These are phyloP conservation scores for Matsumurasca onukii DNA, from an alignment of 1,140 invertebrate genomes.

Conservation along the genomic window DNA sequence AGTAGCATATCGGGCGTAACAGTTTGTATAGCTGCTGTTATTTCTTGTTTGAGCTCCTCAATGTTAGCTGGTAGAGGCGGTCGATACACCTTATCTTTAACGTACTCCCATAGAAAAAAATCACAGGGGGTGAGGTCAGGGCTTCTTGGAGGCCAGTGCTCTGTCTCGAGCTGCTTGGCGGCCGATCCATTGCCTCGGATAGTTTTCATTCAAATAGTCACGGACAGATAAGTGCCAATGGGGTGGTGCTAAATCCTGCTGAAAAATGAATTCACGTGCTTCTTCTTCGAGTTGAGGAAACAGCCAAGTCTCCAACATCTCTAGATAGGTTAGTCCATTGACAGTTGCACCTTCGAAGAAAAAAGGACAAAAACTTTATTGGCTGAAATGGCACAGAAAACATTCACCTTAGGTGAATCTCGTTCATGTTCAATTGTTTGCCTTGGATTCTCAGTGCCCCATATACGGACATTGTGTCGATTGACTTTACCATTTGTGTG, in stretches of 20 bases:
- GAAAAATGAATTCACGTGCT: too few species aligned
- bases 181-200: too few species aligned
- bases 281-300: too few species aligned
- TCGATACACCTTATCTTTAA: conserved; percentile 13
- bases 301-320: conserved; percentile 30
- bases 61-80: too few species aligned
- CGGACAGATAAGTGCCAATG: too few species aligned
- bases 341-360: conserved; percentile 25
- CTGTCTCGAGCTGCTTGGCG: too few species aligned
- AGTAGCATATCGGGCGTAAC: too few species aligned
- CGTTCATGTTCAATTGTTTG: conserved; percentile 4
- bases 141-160: conserved; percentile 1
- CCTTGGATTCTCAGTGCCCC: conserved; percentile 12
- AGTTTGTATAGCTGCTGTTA: too few species aligned
- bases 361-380: conserved; percentile 23
- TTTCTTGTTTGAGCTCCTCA: too few species aligned
- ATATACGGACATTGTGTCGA: conserved; percentile 19
- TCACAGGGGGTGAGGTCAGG: too few species aligned
- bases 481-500: conserved; percentile 21
- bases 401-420: conserved; percentile 17
- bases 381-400: conserved; percentile 25
- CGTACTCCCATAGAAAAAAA: conserved; percentile 4
- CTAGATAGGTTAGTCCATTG: conserved; percentile 28
- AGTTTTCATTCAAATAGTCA: too few species aligned
- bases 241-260: too few species aligned